These are phyloP conservation scores for Euleptes europaea DNA, from an alignment of 2,113 vertebrate species.

Conservation along the genomic window DNA sequence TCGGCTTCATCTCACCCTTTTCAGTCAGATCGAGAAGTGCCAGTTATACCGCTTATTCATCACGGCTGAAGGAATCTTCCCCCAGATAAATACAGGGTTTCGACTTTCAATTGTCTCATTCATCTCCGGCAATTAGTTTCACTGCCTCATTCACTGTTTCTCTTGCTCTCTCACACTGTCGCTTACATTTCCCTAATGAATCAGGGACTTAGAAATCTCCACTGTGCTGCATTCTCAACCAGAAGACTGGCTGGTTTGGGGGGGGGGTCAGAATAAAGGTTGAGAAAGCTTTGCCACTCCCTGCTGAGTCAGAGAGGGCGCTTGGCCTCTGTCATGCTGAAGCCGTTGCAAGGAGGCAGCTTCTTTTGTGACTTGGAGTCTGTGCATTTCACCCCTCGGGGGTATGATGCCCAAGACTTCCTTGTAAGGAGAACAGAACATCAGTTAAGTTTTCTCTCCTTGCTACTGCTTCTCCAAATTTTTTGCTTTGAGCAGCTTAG, in stretches of 20 bases:
- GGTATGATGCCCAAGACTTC: neutral
- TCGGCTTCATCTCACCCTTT: slow-evolving; percentile 4
- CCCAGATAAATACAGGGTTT: slow-evolving; percentile 57
- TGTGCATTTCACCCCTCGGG: neutral
- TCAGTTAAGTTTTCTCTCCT: neutral
- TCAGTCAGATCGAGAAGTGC: slow-evolving; percentile 36
- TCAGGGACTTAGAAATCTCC: slow-evolving; percentile 17
- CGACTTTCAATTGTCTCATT: slow-evolving; percentile 57
- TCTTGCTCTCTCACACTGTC: slow-evolving; percentile 16
- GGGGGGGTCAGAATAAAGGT: neutral
- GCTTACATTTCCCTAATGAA: slow-evolving; percentile 37
- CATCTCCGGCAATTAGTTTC: slow-evolving; percentile 52
- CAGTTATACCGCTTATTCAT: slow-evolving; percentile 39
- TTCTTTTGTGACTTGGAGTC: neutral
- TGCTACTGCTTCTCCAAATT: neutral
- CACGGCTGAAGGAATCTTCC: slow-evolving; percentile 47
- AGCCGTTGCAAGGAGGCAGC: neutral
- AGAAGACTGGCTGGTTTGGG: neutral
- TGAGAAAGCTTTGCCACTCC: slow-evolving; percentile 22
- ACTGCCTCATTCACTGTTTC: slow-evolving; percentile 29
- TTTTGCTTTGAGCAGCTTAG: neutral
- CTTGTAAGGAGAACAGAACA: neutral
- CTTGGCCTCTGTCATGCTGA: neutral
- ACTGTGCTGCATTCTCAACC: neutral
- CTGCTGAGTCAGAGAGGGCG: neutral